Evolutionary conservation across 2,113 vertebrate genomes (phyloP), one percentile per base, ranked within the genome.

Genomic region (Tringa solitaria): DNA sequence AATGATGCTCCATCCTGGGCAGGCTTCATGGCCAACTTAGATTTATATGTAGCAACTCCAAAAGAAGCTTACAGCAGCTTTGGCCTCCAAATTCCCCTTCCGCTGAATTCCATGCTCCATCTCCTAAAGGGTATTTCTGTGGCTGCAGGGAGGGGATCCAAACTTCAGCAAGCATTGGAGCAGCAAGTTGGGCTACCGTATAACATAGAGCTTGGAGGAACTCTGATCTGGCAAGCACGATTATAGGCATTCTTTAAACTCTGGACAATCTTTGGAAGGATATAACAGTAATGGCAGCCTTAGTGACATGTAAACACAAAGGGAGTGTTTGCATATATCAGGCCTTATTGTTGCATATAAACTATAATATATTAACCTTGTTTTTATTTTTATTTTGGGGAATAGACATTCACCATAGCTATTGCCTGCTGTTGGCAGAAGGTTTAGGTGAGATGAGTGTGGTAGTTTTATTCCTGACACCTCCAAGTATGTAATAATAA

Each of bases 181-280:
- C 11, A 22, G 8, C 0, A 2, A n/a, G 18, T 5, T 67, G 46
- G 10, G 8, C 32, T 41, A 7, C 22, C 12, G 3, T 10, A 1
- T 12, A 46, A 50, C 23, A 16, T 26, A 17, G 61, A 33, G 22
- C 63, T 24, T 18, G 33, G 50, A 67, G 57, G n/a, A 59, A 1
- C 46, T 54, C 0, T 2, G n/a, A 14, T 33, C 57, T 59, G 35
- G 15, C 68, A 18, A 14, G n/a, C 27, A 1, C 1, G 4, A 4
- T 35, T 48, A 1, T 6, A 23, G 1, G 0, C 10, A 26, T 3
- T 59, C 48, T 6, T 14, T 3, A 46, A 39, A n/a, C 15, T n/a
- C 45, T 10, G 35, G 27, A 1, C 22, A 67, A 5, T 32, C 77
- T 63, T 37, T 10, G 67, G n/a, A 3, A 50, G 33, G 37, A 23